Percentiles rank a stretch among this genome's conserved stretches.
These are phyloP conservation scores for Hemistola chrysoprasaria DNA, from an alignment of 2,888 invertebrate genomes.

Conservation along the genomic window DNA sequence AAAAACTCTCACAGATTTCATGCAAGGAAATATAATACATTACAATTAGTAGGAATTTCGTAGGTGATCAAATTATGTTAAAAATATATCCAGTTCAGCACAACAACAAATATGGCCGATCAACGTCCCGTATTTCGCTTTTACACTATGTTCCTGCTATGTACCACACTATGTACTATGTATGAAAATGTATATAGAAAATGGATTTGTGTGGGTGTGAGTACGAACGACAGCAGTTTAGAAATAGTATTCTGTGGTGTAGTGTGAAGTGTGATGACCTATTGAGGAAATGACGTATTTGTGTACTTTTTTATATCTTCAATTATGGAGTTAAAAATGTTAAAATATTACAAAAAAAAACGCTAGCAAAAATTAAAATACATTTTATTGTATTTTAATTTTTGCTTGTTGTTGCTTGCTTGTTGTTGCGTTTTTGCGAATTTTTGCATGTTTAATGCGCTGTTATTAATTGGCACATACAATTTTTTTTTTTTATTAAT, in stretches of 20 bases:
- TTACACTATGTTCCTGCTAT: constrained; percentile 8
- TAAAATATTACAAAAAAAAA: constrained; percentile 2
- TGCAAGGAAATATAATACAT: constrained; percentile 66
- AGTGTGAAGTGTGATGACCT: neutral
- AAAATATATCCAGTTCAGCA: constrained; percentile 85
- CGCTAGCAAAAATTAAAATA: neutral
- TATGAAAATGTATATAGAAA: constrained; percentile 8
- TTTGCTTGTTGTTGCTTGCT: too few species aligned
- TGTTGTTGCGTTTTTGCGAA: too few species aligned
- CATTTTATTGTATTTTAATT: too few species aligned
- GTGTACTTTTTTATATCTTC: neutral
- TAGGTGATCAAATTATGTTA: constrained; percentile 69
- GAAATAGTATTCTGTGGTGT: too few species aligned
- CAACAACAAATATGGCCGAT: constrained; percentile 92
- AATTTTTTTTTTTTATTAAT: too few species aligned
- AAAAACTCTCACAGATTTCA: constrained; percentile 47
- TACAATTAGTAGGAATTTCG: constrained; percentile 58
- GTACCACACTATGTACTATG: constrained; percentile 2
- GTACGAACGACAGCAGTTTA: too few species aligned
- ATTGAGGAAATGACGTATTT: neutral
- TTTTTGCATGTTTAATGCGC: too few species aligned
- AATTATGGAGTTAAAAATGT: neutral
- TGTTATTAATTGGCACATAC: too few species aligned
- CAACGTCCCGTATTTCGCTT: constrained; percentile 36
- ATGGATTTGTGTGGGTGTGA: too few species aligned